phyloP scores from a whole-genome alignment of 2,797 vertebrate genomes.

The Pangasius sanitwongsei region DNA sequence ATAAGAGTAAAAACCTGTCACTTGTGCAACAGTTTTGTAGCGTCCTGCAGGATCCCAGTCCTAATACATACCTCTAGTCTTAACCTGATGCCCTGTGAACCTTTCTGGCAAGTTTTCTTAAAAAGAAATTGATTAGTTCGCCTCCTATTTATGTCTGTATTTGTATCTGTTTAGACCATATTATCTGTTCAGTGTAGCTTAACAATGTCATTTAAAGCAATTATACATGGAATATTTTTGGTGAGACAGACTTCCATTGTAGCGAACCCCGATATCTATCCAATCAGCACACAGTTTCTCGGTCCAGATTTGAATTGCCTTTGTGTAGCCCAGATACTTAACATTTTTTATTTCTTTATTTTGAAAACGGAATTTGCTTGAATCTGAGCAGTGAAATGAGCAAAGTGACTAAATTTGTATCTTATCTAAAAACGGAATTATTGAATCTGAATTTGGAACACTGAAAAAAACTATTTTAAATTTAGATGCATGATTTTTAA shows the following conservation, averaged over 20 bases:
- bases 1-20: not conserved
- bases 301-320: not conserved
- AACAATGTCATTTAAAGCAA: no score
- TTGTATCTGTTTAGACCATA: no score
- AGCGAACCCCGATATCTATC: not conserved
- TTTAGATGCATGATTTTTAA: not conserved
- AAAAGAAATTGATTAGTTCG: no score
- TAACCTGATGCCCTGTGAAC: not conserved
- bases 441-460: no score
- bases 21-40: not conserved
- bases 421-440: no score
- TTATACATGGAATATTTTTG: no score
- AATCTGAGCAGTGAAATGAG: not conserved
- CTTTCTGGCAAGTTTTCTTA: no score
- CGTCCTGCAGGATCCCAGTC: not conserved
- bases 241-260: not conserved
- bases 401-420: no score
- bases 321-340: not conserved
- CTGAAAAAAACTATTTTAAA: no score
- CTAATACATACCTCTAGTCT: not conserved
- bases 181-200: no score
- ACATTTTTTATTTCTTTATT: no score
- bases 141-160: no score
- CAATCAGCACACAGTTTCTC: not conserved
- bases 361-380: not conserved